phyloP scores from a whole-genome alignment of 1,140 invertebrate species.

The Leptinotarsa texana region DNA sequence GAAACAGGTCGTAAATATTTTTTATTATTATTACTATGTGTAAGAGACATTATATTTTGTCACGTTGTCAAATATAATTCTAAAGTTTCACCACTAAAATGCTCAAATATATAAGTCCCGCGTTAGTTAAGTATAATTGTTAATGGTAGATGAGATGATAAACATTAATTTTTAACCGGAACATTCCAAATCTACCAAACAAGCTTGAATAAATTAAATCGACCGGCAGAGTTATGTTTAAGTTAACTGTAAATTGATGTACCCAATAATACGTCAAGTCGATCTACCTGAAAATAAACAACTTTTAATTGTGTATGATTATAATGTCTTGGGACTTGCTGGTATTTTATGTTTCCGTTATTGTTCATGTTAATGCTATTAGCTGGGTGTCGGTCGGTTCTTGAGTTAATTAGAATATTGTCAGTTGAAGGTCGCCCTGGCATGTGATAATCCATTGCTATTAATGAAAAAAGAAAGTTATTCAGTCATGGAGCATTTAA shows the following conservation, averaged over 20 bases:
- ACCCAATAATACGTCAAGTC: constrained; percentile 14
- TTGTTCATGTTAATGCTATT: constrained; percentile 13
- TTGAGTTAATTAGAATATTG: constrained; percentile 16
- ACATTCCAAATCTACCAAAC: neutral
- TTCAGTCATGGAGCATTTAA: neutral
- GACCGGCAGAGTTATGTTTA: constrained; percentile 13
- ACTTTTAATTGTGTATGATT: constrained; percentile 21
- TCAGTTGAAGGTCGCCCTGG: neutral
- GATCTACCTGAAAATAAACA: constrained; percentile 16
- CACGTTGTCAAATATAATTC: too few species aligned
- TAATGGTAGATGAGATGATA: neutral
- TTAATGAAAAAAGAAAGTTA: neutral
- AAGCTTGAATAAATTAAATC: constrained; percentile 19
- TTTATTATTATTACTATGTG: too few species aligned
- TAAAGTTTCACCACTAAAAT: too few species aligned
- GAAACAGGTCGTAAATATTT: too few species aligned
- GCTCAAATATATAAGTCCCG: too few species aligned
- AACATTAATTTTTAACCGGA: constrained; percentile 2
- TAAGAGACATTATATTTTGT: too few species aligned
- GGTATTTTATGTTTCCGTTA: constrained; percentile 20
- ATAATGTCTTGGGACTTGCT: constrained; percentile 11
- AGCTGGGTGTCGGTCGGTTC: constrained; percentile 13
- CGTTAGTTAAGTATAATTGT: too few species aligned
- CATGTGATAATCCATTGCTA: constrained; percentile 1
- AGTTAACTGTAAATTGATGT: constrained; percentile 18